Evolutionary conservation across 1,140 invertebrate species (phyloP).

Genomic region (silkworm (Bombyx mori)): ASM3026992v2 NC_085116.1:11783001-11783500

Average conservation of each 20-base stretch:
- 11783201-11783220: constrained; percentile 48
- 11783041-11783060: constrained; percentile 31
- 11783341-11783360: constrained; percentile 35
- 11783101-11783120: constrained; percentile 34
- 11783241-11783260: constrained; percentile 14
- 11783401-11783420: constrained; percentile 23
- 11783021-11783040: constrained; percentile 3
- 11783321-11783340: constrained; percentile 37
- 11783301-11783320: constrained; percentile 17
- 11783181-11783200: constrained; percentile 32
- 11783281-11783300: constrained; percentile 14
- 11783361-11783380: constrained; percentile 59
- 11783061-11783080: constrained; percentile 37
- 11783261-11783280: constrained; percentile 10
- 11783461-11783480: constrained; percentile 19
- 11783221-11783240: too few species aligned
- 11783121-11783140: constrained; percentile 37
- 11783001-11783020: neutral
- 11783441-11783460: constrained; percentile 9
- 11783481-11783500: constrained; percentile 11
- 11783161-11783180: constrained; percentile 39
- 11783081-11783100: constrained; percentile 50
- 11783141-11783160: constrained; percentile 57
- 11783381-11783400: constrained; percentile 26
- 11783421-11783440: constrained; percentile 22